These are phyloP conservation scores for Toxotes lorentzi DNA, from an alignment of 2,797 vertebrate genomes.

Conservation along the genomic window DNA sequence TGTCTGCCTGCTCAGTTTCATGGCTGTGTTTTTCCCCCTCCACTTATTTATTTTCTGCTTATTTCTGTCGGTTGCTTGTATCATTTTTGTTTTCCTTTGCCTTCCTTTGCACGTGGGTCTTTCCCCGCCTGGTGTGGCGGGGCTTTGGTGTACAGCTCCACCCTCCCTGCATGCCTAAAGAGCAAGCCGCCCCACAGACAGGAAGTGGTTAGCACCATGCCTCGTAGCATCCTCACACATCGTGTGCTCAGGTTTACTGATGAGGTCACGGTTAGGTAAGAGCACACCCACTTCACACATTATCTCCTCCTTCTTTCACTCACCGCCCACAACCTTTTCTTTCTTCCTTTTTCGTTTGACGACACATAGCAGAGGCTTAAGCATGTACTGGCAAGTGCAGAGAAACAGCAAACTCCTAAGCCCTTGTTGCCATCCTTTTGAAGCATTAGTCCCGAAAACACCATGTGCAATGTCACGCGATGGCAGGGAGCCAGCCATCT, in stretches of 20 bases:
- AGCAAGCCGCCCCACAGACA: conserved; percentile 86
- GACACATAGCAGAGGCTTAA: conserved; percentile 28
- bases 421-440: conserved; percentile 26
- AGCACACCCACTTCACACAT: conserved; percentile 15
- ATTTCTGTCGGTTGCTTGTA: conserved; percentile 53
- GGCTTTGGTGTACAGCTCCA: conserved; percentile 85
- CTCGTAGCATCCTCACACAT: conserved; percentile 86
- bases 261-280: conserved; percentile 91
- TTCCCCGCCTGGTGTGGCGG: conserved; percentile 46
- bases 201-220: conserved; percentile 76
- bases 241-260: conserved; percentile 89
- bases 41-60: conserved; percentile 23
- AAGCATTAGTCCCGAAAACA: conserved; percentile 45
- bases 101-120: conserved; percentile 68
- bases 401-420: conserved; percentile 44
- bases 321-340: not conserved
- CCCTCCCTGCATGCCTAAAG: conserved; percentile 93
- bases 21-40: conserved; percentile 8
- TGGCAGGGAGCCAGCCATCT: conserved; percentile 54
- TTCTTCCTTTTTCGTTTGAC: not conserved
- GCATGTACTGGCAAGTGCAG: conserved; percentile 26
- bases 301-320: not conserved
- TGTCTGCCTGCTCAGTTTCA: not conserved
- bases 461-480: conserved; percentile 50
- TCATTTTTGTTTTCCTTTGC: conserved; percentile 62